Base-by-base conservation (phyloP, 1,140 invertebrate species). In the Tetragnatha versicolor region DNA sequence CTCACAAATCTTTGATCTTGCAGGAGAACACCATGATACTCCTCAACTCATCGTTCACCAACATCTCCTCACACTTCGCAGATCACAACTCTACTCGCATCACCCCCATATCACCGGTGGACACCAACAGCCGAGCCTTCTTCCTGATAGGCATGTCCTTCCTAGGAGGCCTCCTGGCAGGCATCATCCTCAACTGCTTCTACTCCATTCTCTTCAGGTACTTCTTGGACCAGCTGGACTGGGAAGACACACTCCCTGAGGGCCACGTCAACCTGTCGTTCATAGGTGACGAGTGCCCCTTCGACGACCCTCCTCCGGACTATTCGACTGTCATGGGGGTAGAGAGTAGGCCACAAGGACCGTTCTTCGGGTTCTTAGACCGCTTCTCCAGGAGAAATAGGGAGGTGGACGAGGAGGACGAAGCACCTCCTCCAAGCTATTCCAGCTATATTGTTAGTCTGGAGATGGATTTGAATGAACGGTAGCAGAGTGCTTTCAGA, bases 81-180 rank as follows among this genome's bases (percentile, higher is more conserved):
- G n/a, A n/a, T n/a, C n/a, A n/a, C n/a, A n/a, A n/a, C n/a, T n/a
- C n/a, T n/a, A n/a, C n/a, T n/a, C n/a, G n/a, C n/a, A n/a, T n/a
- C n/a, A n/a, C n/a, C n/a, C n/a, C n/a, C n/a, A n/a, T 12, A 12
- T 12, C 39, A 42, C 25, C 9, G 3, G 4, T 53, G n/a, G 27
- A 53, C 55, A 33, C 20, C 17, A 33, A 58, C 2, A 33, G 10
- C 14, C 55, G 20, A 5, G 14, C 55, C 3, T 58, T 33, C 55
- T 63, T 63, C 17, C 37, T 63, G 7, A 39, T 63, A 5, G 60
- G 35, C 22, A 63, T 63, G 37, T 5, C 60, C 27, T 63, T 63
- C 37, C 2, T 63, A 0, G 60, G 35, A 0, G 60, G 60, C 2
- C 27, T 63, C 27, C 9, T 39, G 35, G 7, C 14, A 14, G 60